A percentile compares a stretch with the other conserved stretches of the same genome.
These are phyloP conservation scores for Mormyrus proboscirostris DNA, from an alignment of 2,797 vertebrate genomes.

Conservation along the genomic window DNA sequence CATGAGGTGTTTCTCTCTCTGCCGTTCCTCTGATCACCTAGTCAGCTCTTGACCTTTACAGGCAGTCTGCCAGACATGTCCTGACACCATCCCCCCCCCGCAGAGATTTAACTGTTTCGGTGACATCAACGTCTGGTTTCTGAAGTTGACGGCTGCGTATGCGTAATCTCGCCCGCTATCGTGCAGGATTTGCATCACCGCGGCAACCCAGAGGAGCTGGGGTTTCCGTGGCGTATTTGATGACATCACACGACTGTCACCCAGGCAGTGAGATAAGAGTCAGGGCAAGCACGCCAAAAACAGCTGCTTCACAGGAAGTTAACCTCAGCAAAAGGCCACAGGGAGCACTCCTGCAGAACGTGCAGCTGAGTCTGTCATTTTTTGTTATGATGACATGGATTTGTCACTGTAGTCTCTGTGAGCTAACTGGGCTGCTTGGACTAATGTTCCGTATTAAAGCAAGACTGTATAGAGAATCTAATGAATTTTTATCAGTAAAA, in stretches of 20 bases:
- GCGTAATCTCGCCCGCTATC: not conserved
- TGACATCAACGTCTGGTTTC: not conserved
- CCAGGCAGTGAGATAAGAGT: not conserved
- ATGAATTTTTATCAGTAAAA: not conserved
- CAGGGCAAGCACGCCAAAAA: not conserved
- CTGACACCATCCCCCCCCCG: not conserved
- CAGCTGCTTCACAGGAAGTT: not conserved
- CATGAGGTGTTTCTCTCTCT: not conserved
- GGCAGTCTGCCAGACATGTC: not conserved
- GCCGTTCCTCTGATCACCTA: not conserved
- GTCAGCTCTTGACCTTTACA: not conserved
- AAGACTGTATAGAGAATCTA: not conserved
- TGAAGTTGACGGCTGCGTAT: not conserved
- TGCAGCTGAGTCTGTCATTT: not conserved
- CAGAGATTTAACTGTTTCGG: not conserved
- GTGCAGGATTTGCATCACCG: conserved; percentile 13
- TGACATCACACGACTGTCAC: not conserved
- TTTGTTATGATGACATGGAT: not conserved
- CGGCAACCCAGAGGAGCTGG: not conserved
- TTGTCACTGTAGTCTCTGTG: not conserved
- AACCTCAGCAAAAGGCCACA: not conserved
- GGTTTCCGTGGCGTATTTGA: not conserved
- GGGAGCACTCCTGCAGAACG: not conserved
- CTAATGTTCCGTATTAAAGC: not conserved
- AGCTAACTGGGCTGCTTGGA: not conserved